Conservation (phyloP, 2,888 invertebrate genomes). For the Leptopilina drosophilae region DNA sequence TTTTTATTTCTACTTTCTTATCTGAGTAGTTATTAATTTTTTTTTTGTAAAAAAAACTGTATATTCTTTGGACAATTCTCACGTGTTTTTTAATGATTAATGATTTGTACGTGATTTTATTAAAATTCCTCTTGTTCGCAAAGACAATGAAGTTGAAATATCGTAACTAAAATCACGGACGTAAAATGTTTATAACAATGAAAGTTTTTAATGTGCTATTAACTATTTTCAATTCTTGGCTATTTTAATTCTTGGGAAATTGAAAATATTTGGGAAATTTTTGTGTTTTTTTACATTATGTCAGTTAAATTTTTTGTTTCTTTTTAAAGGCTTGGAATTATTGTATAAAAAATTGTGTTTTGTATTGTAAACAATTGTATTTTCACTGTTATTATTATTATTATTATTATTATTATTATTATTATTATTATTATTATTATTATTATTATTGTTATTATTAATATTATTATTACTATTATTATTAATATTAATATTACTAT, state of each 20-base stretch:
- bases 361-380: no score
- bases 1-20: background rate
- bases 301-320: no score
- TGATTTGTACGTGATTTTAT: constrained; percentile 29
- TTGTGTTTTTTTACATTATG: no score
- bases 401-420: no score
- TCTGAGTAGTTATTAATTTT: background rate
- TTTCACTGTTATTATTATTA: no score
- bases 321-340: no score
- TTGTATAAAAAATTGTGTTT: no score
- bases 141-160: background rate
- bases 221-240: background rate
- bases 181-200: background rate
- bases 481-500: no score
- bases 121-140: constrained; percentile 21
- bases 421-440: no score
- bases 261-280: background rate
- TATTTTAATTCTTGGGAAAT: background rate
- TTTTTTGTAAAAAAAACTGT: background rate
- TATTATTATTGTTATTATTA: no score
- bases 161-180: background rate
- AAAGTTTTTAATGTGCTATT: background rate
- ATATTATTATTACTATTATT: no score
- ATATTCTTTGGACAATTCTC: background rate
- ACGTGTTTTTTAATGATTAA: constrained; percentile 23